phyloP scores from a whole-genome alignment of 2,888 invertebrate genomes.

The Bruchidius siliquastri region DNA sequence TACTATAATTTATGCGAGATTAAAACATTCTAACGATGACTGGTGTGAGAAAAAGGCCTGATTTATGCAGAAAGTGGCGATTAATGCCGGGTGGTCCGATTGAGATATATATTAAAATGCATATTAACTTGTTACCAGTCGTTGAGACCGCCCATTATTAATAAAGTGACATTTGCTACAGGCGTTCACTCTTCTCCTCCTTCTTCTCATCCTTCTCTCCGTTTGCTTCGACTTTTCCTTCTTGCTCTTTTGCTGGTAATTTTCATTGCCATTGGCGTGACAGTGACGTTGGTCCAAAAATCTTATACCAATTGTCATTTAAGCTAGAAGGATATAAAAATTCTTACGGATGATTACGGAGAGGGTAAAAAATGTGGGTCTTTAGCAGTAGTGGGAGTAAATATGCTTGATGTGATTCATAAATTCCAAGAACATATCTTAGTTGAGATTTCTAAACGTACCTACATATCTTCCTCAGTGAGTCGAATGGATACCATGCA shows the following conservation, averaged over 20 bases:
- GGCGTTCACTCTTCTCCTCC: constrained; percentile 27
- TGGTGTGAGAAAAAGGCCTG: constrained; percentile 45
- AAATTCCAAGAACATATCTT: too few species aligned
- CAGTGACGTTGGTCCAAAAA: too few species aligned
- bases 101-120: constrained; percentile 48
- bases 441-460: too few species aligned
- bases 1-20: constrained; percentile 30
- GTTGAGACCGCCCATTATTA: constrained; percentile 45
- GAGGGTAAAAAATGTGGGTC: too few species aligned
- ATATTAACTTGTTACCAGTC: constrained; percentile 48
- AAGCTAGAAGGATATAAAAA: too few species aligned
- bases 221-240: background rate
- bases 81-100: constrained; percentile 48
- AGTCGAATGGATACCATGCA: too few species aligned
- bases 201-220: background rate
- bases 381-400: too few species aligned
- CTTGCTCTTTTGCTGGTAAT: background rate
- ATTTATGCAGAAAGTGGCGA: constrained; percentile 45
- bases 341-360: too few species aligned
- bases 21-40: constrained; percentile 39
- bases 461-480: too few species aligned
- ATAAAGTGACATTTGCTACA: constrained; percentile 46
- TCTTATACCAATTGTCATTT: too few species aligned
- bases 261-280: background rate
- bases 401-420: too few species aligned